These are phyloP conservation scores for Chrysochloris asiatica DNA, from an alignment of 2,113 vertebrate species.

Conservation along the genomic window DNA sequence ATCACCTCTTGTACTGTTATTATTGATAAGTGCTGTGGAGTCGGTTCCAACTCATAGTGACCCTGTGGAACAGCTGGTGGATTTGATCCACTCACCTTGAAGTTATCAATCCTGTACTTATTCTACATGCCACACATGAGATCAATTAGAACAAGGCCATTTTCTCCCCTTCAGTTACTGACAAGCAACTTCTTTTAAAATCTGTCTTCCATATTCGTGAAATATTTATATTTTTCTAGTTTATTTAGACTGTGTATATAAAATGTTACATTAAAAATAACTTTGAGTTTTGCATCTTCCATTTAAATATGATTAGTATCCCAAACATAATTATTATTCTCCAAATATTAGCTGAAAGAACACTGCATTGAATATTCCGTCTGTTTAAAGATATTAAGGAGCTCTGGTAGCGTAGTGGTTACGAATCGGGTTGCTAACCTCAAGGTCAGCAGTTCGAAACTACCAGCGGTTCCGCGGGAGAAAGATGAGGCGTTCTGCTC, in stretches of 20 bases:
- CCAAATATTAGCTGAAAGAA: slow-evolving; percentile 12
- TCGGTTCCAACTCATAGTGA: too few relatives aligned
- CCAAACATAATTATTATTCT: slow-evolving; percentile 14
- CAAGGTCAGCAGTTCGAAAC: too few relatives aligned
- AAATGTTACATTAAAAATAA: slow-evolving; percentile 42
- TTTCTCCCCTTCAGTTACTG: neutral
- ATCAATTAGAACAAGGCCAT: neutral
- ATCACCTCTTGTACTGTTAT: neutral
- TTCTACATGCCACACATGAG: too few relatives aligned
- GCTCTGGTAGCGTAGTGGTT: too few relatives aligned
- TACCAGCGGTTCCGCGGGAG: too few relatives aligned
- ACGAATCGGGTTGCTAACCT: too few relatives aligned
- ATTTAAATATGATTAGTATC: neutral
- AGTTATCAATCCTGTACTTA: too few relatives aligned
- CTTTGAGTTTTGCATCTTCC: neutral
- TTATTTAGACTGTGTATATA: slow-evolving; percentile 35
- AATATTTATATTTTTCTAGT: slow-evolving; percentile 31
- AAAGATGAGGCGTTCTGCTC: too few relatives aligned
- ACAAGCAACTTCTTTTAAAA: slow-evolving; percentile 2
- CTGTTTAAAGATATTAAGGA: slow-evolving; percentile 33
- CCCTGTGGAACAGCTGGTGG: too few relatives aligned
- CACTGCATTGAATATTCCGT: neutral
- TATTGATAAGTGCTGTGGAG: too few relatives aligned
- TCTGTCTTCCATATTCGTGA: neutral
- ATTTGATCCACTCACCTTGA: too few relatives aligned